These are phyloP conservation scores for Metridium senile DNA, from an alignment of 92 coral and sea anemone species.

Conservation along the genomic window DNA sequence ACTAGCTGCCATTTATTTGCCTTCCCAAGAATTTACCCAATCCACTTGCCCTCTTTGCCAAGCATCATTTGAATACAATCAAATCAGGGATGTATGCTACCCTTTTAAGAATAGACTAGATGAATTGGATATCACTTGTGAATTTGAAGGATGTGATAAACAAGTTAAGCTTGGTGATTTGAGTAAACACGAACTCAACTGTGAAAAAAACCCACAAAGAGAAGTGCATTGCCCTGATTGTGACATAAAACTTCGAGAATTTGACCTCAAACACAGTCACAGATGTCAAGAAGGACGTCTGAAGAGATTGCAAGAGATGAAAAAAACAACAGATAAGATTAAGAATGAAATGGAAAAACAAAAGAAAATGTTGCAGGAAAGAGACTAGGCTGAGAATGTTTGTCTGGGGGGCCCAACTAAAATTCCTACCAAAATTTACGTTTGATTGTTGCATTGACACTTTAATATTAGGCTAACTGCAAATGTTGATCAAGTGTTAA, in stretches of 20 bases:
- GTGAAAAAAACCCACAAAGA: slow-evolving; percentile 1
- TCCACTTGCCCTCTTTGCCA: not conserved
- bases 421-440: too few relatives aligned
- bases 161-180: not conserved
- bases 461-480: too few relatives aligned
- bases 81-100: not conserved
- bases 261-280: not conserved
- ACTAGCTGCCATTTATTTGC: not conserved
- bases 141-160: not conserved
- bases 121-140: slow-evolving; percentile 1
- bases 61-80: not conserved
- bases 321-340: not conserved
- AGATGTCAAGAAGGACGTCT: not conserved
- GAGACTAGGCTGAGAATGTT: not conserved
- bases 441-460: too few relatives aligned
- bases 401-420: not conserved
- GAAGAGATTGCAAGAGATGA: not conserved
- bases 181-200: not conserved
- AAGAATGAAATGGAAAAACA: slow-evolving; percentile 6
- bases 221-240: slow-evolving; percentile 5
- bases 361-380: not conserved
- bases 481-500: too few relatives aligned
- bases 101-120: not conserved
- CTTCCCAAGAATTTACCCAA: not conserved
- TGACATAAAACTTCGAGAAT: not conserved